Evolutionary conservation across 2,113 vertebrate species (phyloP), one percentile per base, ranked within the genome.

Genomic region (Pavo muticus): DNA sequence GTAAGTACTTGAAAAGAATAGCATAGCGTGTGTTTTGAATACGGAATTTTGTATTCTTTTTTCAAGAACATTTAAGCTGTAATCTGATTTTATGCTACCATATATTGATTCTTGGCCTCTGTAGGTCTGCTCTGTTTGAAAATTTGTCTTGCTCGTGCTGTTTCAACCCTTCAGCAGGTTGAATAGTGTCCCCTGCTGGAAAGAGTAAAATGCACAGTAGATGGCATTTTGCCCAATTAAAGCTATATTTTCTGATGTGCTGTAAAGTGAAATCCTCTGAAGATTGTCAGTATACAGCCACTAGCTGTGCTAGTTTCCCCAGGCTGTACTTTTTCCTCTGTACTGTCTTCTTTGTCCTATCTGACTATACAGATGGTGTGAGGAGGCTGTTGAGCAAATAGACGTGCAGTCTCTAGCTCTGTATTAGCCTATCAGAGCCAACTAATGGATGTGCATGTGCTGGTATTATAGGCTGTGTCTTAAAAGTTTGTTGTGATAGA

Each of bases 181-280:
- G 45, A 73, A 60, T 81, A 88, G 64, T 77, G 94, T 93, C 90
- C 72, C 42, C 91, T 94, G 35, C 83, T 90, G 95, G 95, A 88
- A 90, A 24, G 44, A 91, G 2, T 47, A 29, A 76, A 88, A 63
- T 42, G 25, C 13, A 45, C 75, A 87, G 44, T 10, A 29, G 32
- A 10, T 0, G 2, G 2, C 0, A 0, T 74, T 91, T 64, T 78
- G 48, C 3, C 64, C 69, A 32, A n/a, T 47, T 29, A 65, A 93
- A 2, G 3, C 1, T 57, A 4, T 1, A 37, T 50, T 40, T 91
- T 75, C 21, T 74, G 30, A 29, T 74, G 10, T 52, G 40, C 12
- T 76, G 9, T 84, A 27, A 40, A 47, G 6, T 91, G 47, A 87
- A 72, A 75, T 75, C 19, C 32, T 20, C 14, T n/a, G 6, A 79